Evolutionary conservation across 2,113 vertebrate species (phyloP).

Genomic region (Cricetomys ansorgei): DNA sequence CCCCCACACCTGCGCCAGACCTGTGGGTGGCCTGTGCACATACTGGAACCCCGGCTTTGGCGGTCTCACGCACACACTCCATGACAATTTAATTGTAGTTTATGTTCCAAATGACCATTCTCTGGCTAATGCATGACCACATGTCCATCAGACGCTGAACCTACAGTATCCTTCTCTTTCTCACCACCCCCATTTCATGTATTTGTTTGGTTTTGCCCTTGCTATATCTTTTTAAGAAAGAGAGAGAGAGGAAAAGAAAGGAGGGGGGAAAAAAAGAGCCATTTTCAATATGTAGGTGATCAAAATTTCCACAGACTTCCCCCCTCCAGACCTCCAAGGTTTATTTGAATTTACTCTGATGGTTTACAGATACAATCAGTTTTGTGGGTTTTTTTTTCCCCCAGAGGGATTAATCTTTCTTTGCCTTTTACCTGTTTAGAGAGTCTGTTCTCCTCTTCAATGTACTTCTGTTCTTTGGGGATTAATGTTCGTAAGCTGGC

Average conservation of each 20-base stretch:
- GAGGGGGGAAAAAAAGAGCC: not conserved
- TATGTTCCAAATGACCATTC: conserved; percentile 73
- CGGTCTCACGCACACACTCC: conserved; percentile 80
- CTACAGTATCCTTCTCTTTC: conserved; percentile 58
- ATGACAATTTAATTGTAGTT: conserved; percentile 82
- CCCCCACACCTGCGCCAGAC: conserved; percentile 86
- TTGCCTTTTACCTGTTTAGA: conserved; percentile 97
- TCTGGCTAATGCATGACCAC: conserved; percentile 39
- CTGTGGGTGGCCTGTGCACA: conserved; percentile 83
- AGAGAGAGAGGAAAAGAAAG: conserved; percentile 34
- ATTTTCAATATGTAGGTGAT: conserved; percentile 65
- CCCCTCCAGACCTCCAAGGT: conserved; percentile 63
- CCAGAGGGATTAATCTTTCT: conserved; percentile 81
- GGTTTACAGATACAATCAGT: conserved; percentile 74
- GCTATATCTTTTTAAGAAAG: conserved; percentile 71
- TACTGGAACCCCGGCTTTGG: conserved; percentile 76
- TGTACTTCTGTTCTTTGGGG: conserved; percentile 98
- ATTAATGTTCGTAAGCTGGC: conserved; percentile 96
- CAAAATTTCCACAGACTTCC: conserved; percentile 54
- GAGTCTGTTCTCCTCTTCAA: conserved; percentile 97
- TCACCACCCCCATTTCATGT: conserved; percentile 64
- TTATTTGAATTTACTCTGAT: conserved; percentile 78
- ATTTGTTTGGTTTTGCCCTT: conserved; percentile 72
- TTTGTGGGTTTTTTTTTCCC: too few relatives aligned
- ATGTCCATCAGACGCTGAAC: conserved; percentile 20